Evolutionary conservation across 1,140 invertebrate species (phyloP), one percentile per base, ranked within the genome.

Genomic region (Eupristina koningsbergeri): DNA sequence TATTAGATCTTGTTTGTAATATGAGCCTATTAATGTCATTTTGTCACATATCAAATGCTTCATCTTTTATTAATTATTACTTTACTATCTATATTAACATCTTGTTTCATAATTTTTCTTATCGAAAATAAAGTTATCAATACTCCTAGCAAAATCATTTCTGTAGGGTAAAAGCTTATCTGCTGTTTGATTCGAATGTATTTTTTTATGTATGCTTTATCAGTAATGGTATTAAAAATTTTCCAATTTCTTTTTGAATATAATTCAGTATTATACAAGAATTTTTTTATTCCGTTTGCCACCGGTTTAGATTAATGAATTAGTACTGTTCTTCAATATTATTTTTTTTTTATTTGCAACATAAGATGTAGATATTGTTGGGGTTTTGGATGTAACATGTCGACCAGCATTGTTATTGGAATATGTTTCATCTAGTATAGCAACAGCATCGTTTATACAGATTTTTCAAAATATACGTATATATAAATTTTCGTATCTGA

Each of bases 161-260:
- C 92, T 92, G 63, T 89, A 88, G 26, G 92, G 82, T 53, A 92
- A 93, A 0, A 91, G 91, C 13, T 91, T 91, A 50, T 93, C 91
- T 0, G 92, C 85, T 3, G 91, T 90, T 41, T 87, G 90, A 74
- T 91, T 92, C 0, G 91, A 89, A 1, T 91, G 91, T 34, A 92
- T 92, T 83, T 91, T 92, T 92, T 88, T 19, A 92, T 75, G 69
- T 92, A 92, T 9, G 92, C 91, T n/a, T 92, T 93, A 0, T 91
- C 90, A 26, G 90, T 90, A 17, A 92, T 91, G 91, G 92, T 22
- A 90, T 91, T 0, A 91, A 91, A 67, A 93, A 92, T 84, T 92
- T 93, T 64, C 89, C 89, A 11, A 26, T 88, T 90, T 41, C 89
- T 89, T n/a, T 88, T 90, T 0, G 89, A 89, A n/a, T 89, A 87